Percentiles rank a stretch among this genome's conserved stretches.
phyloP scores from a whole-genome alignment of 2,888 invertebrate genomes.

The Eustalomyia histrio region DNA sequence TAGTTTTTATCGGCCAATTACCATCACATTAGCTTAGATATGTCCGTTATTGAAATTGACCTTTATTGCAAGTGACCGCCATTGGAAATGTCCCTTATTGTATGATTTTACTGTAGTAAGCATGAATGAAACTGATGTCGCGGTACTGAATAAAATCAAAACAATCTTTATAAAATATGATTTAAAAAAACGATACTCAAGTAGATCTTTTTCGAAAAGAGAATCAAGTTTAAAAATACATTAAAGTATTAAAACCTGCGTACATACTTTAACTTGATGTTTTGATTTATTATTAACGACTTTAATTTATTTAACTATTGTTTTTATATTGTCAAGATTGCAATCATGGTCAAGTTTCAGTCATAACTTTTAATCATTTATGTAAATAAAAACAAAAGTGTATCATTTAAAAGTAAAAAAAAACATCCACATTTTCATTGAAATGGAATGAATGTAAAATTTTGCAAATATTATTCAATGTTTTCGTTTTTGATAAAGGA shows the following conservation, averaged over 20 bases:
- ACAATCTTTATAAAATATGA: not conserved
- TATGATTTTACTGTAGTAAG: no score
- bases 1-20: no score
- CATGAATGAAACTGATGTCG: not conserved
- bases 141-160: not conserved
- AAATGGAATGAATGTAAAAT: conserved; percentile 3
- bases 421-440: conserved; percentile 24
- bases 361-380: not conserved
- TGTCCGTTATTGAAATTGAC: no score
- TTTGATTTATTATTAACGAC: not conserved
- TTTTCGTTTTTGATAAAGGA: conserved; percentile 4
- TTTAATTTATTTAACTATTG: conserved; percentile 4
- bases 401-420: not conserved
- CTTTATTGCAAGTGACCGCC: no score
- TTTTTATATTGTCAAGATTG: not conserved
- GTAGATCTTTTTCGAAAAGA: not conserved
- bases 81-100: no score
- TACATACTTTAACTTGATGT: not conserved
- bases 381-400: no score
- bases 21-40: no score
- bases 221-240: not conserved
- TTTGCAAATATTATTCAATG: conserved; percentile 36
- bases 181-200: not conserved
- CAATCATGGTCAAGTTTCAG: conserved; percentile 18
- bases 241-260: no score